Conservation (phyloP, 2,888 invertebrate genomes). For the Hemithea aestivaria region DNA sequence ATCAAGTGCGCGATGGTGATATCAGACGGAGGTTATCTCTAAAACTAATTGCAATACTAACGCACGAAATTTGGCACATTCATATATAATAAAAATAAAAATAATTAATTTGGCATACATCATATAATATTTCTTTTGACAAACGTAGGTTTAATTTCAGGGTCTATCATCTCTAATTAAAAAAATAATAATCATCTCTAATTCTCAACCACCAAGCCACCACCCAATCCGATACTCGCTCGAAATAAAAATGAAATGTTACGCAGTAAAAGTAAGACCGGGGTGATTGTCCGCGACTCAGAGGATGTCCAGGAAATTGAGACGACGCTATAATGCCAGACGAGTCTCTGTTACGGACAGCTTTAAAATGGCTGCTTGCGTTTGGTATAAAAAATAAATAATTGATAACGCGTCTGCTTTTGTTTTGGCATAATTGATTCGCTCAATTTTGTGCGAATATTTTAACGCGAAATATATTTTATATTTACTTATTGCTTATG, state of each 20-base stretch:
- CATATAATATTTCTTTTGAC: too few relatives aligned
- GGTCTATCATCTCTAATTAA: not conserved
- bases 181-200: not conserved
- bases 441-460: too few relatives aligned
- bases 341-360: not conserved
- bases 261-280: slow-evolving; percentile 51
- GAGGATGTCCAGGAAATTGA: slow-evolving; percentile 29
- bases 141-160: too few relatives aligned
- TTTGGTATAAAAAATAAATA: slow-evolving; percentile 4
- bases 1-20: too few relatives aligned
- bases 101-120: too few relatives aligned
- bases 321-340: slow-evolving; percentile 34
- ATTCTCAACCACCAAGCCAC: slow-evolving; percentile 3
- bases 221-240: slow-evolving; percentile 4
- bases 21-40: too few relatives aligned
- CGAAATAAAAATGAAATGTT: slow-evolving; percentile 65
- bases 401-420: too few relatives aligned
- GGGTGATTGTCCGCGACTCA: slow-evolving; percentile 24
- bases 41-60: too few relatives aligned
- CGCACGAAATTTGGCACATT: too few relatives aligned
- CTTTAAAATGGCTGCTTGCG: not conserved
- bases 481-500: too few relatives aligned
- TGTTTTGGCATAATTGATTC: not conserved
- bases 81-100: too few relatives aligned
- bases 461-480: too few relatives aligned